A percentile compares a stretch with the other conserved stretches of the same genome.
These are phyloP conservation scores for Pollenia griseotomentosa DNA, from an alignment of 2,888 invertebrate genomes.

Conservation along the genomic window DNA sequence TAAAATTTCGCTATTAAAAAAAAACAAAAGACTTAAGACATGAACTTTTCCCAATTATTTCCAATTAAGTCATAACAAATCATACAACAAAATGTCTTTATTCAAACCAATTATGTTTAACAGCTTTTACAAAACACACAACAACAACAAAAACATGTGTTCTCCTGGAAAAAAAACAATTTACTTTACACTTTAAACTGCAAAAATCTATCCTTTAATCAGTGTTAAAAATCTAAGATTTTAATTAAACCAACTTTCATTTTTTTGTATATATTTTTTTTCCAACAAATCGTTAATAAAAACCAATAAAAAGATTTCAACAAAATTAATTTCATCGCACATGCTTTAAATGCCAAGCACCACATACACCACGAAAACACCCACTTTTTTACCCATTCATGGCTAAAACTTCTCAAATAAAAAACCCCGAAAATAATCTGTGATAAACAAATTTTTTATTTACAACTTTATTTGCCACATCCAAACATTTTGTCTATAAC, in stretches of 20 bases:
- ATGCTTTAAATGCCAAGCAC: conserved; percentile 65
- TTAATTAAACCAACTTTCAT: conserved; percentile 61
- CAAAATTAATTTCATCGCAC: conserved; percentile 65
- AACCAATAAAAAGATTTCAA: conserved; percentile 19
- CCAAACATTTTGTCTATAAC: not conserved
- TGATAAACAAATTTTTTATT: conserved; percentile 65
- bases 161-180: conserved; percentile 50
- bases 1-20: not conserved
- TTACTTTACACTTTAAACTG: conserved; percentile 24
- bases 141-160: not conserved
- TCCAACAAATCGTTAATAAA: conserved; percentile 18
- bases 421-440: conserved; percentile 32
- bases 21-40: conserved; percentile 7
- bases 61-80: conserved; percentile 27
- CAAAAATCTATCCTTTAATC: conserved; percentile 22
- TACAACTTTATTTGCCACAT: conserved; percentile 69
- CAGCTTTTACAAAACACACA: conserved; percentile 7
- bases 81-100: conserved; percentile 29
- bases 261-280: conserved; percentile 10
- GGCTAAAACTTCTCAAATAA: not conserved
- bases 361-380: conserved; percentile 61
- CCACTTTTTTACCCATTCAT: conserved; percentile 52
- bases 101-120: conserved; percentile 50
- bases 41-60: conserved; percentile 11
- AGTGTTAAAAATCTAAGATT: conserved; percentile 65